These are phyloP conservation scores for Sisyra nigra DNA, from an alignment of 2,888 invertebrate genomes.

Conservation along the genomic window DNA sequence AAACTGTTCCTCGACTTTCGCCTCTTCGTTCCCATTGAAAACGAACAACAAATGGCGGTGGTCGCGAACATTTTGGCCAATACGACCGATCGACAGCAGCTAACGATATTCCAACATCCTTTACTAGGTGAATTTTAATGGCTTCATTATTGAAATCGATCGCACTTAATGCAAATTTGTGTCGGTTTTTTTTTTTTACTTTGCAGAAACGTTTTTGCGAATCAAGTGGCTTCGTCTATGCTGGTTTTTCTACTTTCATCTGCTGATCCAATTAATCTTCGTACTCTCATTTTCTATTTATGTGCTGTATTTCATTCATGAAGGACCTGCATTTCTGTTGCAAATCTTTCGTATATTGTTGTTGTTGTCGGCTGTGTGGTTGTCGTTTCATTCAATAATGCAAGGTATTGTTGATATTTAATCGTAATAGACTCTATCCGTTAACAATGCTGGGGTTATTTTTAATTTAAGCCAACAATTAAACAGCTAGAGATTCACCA, in stretches of 20 bases:
- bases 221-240: constrained; percentile 34
- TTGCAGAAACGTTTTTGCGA: constrained; percentile 26
- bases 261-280: constrained; percentile 24
- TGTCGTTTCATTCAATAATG: constrained; percentile 5
- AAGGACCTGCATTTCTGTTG: neutral
- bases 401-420: constrained; percentile 6
- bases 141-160: neutral
- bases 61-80: constrained; percentile 26
- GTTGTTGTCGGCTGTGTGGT: constrained; percentile 1
- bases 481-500: too few relatives aligned
- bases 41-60: constrained; percentile 28
- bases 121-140: constrained; percentile 21
- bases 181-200: neutral
- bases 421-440: too few relatives aligned
- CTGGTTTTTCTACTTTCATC: constrained; percentile 29
- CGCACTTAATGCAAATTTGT: neutral
- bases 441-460: too few relatives aligned
- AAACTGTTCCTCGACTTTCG: constrained; percentile 23
- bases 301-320: constrained; percentile 17
- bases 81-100: constrained; percentile 23
- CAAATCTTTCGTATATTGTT: neutral
- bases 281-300: constrained; percentile 26
- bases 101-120: constrained; percentile 29
- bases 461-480: too few relatives aligned
- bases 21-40: constrained; percentile 22